Base-by-base conservation (phyloP, 2,113 vertebrate genomes). In the Myocastor coypus region DNA sequence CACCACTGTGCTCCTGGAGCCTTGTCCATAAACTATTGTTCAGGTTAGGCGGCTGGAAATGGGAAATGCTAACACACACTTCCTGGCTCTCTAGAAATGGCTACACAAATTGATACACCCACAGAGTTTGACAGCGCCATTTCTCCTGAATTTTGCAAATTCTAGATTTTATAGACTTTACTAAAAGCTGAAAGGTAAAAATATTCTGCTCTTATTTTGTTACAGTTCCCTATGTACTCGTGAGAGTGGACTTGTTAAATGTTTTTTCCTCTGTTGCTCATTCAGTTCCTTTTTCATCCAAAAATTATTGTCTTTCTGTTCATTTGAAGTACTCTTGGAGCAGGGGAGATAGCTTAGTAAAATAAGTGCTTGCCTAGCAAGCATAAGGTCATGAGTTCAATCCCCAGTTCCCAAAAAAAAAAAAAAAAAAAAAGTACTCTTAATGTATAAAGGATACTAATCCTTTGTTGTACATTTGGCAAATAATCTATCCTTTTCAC, bases 111-210 rank as follows among this genome's bases (percentile, higher is more conserved):
- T 59, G 13, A 84, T n/a, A 84, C 5, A 55, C 19, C 28, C 19
- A 82, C 26, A 34, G 24, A 73, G 9, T 50, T 13, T 83, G 22
- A 87, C 34, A 37, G 17, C 34, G 5, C 16, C 22, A 59, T 91
- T 86, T 42, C 28, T 52, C 24, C 87, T 40, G 37, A 84, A 91
- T n/a, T 77, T 86, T 84, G n/a, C 30, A 69, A 77, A 66, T 59
- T 30, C 22, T 83, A 42, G 37, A 87, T 57, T 96, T 94, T 84
- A 89, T 52, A 50, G 80, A 90, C 52, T 69, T 93, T 82, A 84
- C 32, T 77, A 26, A 46, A 86, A 91, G 10, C 32, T 50, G 19
- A 85, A 93, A 26, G 16, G 11, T 75, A 40, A 77, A 89, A 82
- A 75, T 26, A 83, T 83, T 55, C 7, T 20, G 55, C 64, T 73